These are phyloP conservation scores for Pseudopleuronectes americanus DNA, from an alignment of 2,797 vertebrate species.

Conservation along the genomic window DNA sequence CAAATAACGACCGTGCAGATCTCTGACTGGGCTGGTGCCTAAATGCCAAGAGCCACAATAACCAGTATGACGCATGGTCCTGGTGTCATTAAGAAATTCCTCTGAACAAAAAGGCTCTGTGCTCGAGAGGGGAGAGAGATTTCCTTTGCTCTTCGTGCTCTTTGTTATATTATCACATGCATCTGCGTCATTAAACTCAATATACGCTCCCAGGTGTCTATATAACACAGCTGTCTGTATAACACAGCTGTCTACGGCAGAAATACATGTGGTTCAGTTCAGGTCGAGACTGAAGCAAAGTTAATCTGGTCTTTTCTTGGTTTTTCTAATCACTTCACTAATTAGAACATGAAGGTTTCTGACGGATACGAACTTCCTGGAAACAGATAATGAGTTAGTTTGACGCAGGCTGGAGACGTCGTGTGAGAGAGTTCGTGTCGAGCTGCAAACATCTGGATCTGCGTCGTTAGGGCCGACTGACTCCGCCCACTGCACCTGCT, in stretches of 20 bases:
- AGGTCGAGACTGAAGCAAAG: neutral
- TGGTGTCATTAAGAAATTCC: no score
- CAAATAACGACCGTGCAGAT: no score
- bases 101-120: no score
- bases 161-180: neutral
- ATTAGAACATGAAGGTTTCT: neutral
- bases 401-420: neutral
- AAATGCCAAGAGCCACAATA: no score
- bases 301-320: no score
- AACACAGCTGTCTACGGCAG: no score
- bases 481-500: constrained; percentile 5
- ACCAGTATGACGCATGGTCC: no score
- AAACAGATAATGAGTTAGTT: neutral
- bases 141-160: neutral
- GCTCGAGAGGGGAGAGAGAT: no score
- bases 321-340: neutral
- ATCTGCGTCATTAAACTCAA: neutral
- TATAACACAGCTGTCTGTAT: no score
- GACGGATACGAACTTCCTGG: neutral
- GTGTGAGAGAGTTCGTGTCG: neutral
- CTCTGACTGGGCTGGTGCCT: no score
- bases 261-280: no score
- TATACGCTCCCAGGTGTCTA: no score
- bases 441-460: constrained; percentile 17
- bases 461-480: neutral